Base-by-base conservation (phyloP, 2,888 invertebrate genomes). In the Parnassius smintheus region DNA sequence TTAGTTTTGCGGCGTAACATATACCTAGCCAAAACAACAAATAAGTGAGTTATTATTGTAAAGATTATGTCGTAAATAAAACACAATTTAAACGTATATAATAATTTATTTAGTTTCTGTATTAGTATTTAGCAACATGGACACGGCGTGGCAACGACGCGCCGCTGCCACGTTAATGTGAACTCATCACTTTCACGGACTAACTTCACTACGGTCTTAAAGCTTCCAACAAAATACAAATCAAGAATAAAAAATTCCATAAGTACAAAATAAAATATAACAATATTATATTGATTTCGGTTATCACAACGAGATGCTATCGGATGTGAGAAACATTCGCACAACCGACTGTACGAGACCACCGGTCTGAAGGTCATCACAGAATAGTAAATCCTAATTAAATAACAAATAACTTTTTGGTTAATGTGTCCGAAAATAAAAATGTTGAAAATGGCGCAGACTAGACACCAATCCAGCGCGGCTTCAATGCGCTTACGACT, bases 371-470 rank as follows among this genome's bases (percentile, higher is more conserved):
- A n/a, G 13, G 41, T 8, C 45, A 25, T 52, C 62, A 46, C 65
- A 13, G 45, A 44, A n/a, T 12, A 46, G 52, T 35, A 48, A 46
- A 46, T 42, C 53, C 45, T 57, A 62, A 65, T 62, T 68, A 65
- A 66, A 64, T 61, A 69, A 62, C 65, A 65, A 68, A 68, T 56
- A 64, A 59, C 60, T 66, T 65, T 66, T 67, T 68, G 65, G 66
- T 65, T 65, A 69, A 66, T 56, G 50, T 55, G 57, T 58, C 50
- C 11, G n/a, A 61, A 50, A 56, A 11, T 9, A 18, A 56, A 60
- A 42, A 7, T 2, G 42, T 41, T 4, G 22, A 45, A 9, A 41
- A 44, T 12, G 22, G 49, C 52, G 59, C 12, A n/a, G 59, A 13
- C 48, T 10, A 10, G 13, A 42, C 55, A 7, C 25, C 12, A 35